phyloP scores from a whole-genome alignment of 2,113 vertebrate genomes.

The Baryphthengus martii region DNA sequence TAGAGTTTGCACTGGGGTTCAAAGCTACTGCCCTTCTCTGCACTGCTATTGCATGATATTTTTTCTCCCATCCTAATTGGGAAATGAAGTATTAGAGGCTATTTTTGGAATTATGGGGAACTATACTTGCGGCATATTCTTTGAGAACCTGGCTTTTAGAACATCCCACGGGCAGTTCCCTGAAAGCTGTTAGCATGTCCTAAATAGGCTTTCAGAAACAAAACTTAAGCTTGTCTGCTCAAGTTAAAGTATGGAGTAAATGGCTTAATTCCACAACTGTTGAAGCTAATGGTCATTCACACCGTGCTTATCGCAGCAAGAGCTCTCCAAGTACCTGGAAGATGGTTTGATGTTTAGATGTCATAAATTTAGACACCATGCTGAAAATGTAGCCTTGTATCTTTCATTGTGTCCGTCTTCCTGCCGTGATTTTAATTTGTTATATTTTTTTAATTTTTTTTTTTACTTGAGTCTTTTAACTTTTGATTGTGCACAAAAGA shows the following conservation, averaged over 20 bases:
- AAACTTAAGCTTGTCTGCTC: not conserved
- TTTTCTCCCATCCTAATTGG: fast-evolving
- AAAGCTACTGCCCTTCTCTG: not conserved
- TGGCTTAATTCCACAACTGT: not conserved
- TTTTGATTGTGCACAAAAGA: not conserved
- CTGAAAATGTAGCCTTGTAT: not conserved
- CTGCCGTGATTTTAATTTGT: not conserved
- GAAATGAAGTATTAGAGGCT: not conserved
- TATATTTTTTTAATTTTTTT: not conserved
- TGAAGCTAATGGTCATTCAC: not conserved
- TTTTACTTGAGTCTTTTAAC: not conserved
- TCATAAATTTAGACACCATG: not conserved
- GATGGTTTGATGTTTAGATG: not conserved
- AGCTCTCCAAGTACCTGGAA: not conserved
- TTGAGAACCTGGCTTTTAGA: not conserved
- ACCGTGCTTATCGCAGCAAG: not conserved
- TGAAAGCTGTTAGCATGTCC: not conserved
- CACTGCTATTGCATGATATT: not conserved
- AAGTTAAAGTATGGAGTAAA: not conserved
- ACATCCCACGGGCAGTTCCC: not conserved
- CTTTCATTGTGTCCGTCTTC: not conserved
- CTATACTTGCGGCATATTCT: not conserved
- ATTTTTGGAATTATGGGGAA: not conserved
- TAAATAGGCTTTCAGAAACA: conserved; percentile 1
- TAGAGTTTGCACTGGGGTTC: not conserved